Evolutionary conservation across 2,797 vertebrate species (phyloP).

Genomic region (Mastacembelus armatus): DNA sequence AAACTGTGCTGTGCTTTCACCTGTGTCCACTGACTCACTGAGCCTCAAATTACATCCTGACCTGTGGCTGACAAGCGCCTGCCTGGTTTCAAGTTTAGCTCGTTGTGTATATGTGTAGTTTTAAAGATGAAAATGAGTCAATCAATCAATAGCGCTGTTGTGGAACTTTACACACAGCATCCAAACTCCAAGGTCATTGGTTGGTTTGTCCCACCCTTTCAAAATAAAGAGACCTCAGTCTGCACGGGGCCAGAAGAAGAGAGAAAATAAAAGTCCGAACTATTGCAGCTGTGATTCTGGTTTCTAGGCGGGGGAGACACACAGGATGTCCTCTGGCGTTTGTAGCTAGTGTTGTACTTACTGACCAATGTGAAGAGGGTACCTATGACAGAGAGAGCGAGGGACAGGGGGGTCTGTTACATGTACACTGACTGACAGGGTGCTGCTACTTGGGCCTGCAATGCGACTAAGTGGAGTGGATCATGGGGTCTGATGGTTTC

Average conservation of each 20-base stretch:
- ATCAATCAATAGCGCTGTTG: not conserved
- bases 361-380: conserved; percentile 53
- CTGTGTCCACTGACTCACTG: not conserved
- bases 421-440: conserved; percentile 10
- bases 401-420: not conserved
- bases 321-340: conserved; percentile 29
- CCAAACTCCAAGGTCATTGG: not conserved
- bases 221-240: conserved; percentile 43
- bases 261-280: conserved; percentile 6
- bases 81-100: conserved; percentile 19
- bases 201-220: conserved; percentile 29
- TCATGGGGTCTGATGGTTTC: conserved; percentile 20
- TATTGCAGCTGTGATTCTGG: not conserved
- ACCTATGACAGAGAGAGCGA: conserved; percentile 12
- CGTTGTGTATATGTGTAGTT: not conserved
- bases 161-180: conserved; percentile 11
- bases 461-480: conserved; percentile 34
- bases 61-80: not conserved
- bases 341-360: conserved; percentile 40
- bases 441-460: conserved; percentile 36
- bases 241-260: not conserved
- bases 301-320: conserved; percentile 1
- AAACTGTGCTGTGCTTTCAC: not conserved
- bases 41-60: conserved; percentile 19
- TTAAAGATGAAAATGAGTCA: not conserved